These are phyloP conservation scores for Heliconius congener DNA, from an alignment of 1,140 invertebrate genomes.

Conservation along the genomic window DNA sequence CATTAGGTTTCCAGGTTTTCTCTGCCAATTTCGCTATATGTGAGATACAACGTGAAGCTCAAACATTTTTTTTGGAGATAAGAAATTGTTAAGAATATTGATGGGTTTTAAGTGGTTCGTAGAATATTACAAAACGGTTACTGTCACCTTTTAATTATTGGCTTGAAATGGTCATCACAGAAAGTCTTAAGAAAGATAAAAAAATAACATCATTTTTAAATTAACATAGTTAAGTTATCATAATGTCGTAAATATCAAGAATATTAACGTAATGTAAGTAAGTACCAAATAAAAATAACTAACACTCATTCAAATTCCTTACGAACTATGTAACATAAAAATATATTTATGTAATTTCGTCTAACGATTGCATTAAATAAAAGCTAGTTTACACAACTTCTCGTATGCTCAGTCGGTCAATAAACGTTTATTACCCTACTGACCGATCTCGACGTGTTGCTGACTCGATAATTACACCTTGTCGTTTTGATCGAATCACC, in stretches of 20 bases:
- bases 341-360: conserved; percentile 2
- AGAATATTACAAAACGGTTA: too few relatives aligned
- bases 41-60: too few relatives aligned
- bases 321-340: not conserved
- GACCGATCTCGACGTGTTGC: conserved; percentile 48
- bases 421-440: conserved; percentile 51
- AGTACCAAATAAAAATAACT: not conserved
- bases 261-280: not conserved
- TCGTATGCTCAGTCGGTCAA: conserved; percentile 41
- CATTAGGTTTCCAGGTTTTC: too few relatives aligned
- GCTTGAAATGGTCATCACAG: too few relatives aligned
- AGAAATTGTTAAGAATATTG: not conserved
- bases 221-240: too few relatives aligned
- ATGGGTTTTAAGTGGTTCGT: not conserved
- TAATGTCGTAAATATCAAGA: not conserved
- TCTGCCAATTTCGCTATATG: too few relatives aligned
- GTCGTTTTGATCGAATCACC: conserved; percentile 41
- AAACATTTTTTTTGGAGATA: not conserved
- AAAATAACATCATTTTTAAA: too few relatives aligned
- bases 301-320: not conserved
- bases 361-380: conserved; percentile 20
- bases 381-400: conserved; percentile 40
- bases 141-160: too few relatives aligned
- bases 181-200: too few relatives aligned
- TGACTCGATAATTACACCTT: conserved; percentile 58